A percentile compares a stretch with the other conserved stretches of the same genome.
Evolutionary conservation across 35 echinoderm and acorn worm genomes (phyloP).

Genomic region (Anneissia japonica): DNA sequence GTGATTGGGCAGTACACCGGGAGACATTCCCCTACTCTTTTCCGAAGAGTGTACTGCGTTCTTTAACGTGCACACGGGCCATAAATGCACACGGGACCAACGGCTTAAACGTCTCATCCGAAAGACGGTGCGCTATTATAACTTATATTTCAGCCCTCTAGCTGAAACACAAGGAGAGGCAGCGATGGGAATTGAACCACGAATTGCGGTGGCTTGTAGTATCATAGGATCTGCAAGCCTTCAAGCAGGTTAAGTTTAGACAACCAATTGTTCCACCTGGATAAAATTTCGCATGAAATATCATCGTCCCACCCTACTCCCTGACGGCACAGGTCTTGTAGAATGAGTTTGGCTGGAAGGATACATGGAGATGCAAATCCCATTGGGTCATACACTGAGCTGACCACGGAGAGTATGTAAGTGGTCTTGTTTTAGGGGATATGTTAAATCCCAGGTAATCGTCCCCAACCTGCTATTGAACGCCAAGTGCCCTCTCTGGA

Average conservation of each 20-base stretch:
- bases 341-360: neutral
- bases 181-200: no score
- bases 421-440: neutral
- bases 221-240: neutral
- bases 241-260: neutral
- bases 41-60: no score
- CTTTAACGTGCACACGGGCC: no score
- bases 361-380: neutral
- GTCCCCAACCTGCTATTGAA: neutral
- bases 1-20: no score
- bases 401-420: neutral
- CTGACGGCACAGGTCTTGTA: neutral
- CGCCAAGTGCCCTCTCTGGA: slow-evolving; percentile 26
- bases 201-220: neutral
- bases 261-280: neutral
- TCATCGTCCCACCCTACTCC: neutral
- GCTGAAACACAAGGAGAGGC: no score
- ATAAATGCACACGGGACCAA: no score
- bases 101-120: no score
- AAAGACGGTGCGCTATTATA: no score
- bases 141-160: no score
- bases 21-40: no score
- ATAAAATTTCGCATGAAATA: neutral
- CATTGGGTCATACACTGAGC: neutral
- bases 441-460: slow-evolving; percentile 4